phyloP scores from a whole-genome alignment of 1,140 invertebrate genomes.

The Caenorhabditis elegans region DNA sequence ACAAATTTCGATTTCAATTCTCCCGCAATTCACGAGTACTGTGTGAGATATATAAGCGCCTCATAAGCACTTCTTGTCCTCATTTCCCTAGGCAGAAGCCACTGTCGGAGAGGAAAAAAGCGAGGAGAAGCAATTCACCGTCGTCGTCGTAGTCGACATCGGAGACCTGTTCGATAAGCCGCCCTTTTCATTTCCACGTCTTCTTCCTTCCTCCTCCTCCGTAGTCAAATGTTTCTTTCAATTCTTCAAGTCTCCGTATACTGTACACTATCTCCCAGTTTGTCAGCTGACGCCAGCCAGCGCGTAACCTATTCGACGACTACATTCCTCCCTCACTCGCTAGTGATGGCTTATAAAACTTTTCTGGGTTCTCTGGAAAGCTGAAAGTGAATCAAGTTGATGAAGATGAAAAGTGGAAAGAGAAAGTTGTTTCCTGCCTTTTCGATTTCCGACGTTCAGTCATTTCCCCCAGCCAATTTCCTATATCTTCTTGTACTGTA shows the following conservation, averaged over 20 bases:
- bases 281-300: background rate
- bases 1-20: too few species aligned
- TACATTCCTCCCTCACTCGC: background rate
- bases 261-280: constrained; percentile 1
- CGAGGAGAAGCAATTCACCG: constrained; percentile 5
- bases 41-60: too few species aligned
- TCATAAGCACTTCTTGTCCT: constrained; percentile 28
- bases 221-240: background rate
- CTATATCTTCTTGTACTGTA: too few species aligned
- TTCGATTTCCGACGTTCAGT: too few species aligned
- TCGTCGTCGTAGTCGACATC: background rate
- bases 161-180: constrained; percentile 28
- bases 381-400: too few species aligned
- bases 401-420: too few species aligned
- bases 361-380: too few species aligned
- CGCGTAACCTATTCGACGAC: constrained; percentile 26
- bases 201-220: background rate
- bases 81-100: background rate
- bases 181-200: background rate
- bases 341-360: background rate
- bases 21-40: background rate
- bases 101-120: background rate
- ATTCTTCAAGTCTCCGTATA: background rate
- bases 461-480: too few species aligned
- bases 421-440: too few species aligned